A percentile compares a stretch with the other conserved stretches of the same genome.
Evolutionary conservation across 2,113 vertebrate genomes (phyloP).

Genomic region (Colaptes auratus): DNA sequence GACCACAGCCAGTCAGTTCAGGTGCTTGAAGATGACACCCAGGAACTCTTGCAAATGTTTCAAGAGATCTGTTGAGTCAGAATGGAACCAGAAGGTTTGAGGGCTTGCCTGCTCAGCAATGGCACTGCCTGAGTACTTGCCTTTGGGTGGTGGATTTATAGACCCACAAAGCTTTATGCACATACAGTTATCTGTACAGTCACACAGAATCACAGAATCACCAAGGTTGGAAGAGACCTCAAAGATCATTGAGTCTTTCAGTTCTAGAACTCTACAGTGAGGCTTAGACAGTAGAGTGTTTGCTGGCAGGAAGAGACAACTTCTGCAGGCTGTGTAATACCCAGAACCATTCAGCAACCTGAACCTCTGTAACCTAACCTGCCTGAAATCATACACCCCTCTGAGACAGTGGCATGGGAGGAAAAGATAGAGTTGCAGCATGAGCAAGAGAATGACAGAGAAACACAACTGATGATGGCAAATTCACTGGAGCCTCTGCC

Average conservation of each 20-base stretch:
- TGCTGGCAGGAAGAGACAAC: neutral
- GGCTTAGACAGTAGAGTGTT: neutral
- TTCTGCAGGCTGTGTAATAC: neutral
- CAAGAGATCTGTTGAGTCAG: neutral
- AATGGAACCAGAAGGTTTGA: neutral
- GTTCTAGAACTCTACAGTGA: neutral
- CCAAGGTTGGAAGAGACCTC: too few relatives aligned
- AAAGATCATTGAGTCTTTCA: neutral
- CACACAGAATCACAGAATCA: too few relatives aligned
- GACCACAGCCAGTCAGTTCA: neutral
- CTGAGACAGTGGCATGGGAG: neutral
- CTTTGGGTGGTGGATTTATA: neutral
- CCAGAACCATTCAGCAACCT: neutral
- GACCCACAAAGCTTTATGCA: neutral
- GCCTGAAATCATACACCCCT: neutral
- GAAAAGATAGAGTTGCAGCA: neutral
- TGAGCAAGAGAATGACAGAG: neutral
- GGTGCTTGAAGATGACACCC: neutral
- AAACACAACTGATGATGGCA: rapidly evolving
- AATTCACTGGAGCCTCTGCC: rapidly evolving
- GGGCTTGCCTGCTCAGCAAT: neutral
- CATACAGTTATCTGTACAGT: neutral
- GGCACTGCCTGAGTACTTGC: neutral
- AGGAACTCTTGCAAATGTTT: neutral
- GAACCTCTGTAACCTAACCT: neutral